phyloP scores from a whole-genome alignment of 2,888 invertebrate species.

The Melanostoma mellinum region DNA sequence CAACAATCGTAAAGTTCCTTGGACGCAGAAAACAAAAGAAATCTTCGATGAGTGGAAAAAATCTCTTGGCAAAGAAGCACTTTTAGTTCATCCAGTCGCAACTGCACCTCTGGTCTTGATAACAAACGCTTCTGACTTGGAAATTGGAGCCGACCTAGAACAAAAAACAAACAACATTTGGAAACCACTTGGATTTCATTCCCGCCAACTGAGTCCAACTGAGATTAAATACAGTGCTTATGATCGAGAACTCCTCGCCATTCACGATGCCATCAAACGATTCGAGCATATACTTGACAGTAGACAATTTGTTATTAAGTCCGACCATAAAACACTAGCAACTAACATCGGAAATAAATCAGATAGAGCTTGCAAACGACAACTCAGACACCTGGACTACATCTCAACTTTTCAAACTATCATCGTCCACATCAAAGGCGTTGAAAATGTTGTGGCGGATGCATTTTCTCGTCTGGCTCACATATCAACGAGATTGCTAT shows the following conservation, averaged over 20 bases:
- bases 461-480: not conserved
- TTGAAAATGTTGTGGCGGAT: not conserved
- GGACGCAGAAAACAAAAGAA: constrained; percentile 23
- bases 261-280: constrained; percentile 77
- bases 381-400: constrained; percentile 77
- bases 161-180: constrained; percentile 42
- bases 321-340: constrained; percentile 64
- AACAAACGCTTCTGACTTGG: constrained; percentile 55
- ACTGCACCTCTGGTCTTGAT: constrained; percentile 41
- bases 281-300: constrained; percentile 72
- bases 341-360: constrained; percentile 76
- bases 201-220: constrained; percentile 56
- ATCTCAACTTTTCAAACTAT: constrained; percentile 53
- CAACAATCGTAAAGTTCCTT: constrained; percentile 46
- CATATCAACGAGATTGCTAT: not conserved
- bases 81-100: constrained; percentile 29
- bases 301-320: constrained; percentile 34
- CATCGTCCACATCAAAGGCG: not conserved
- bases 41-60: constrained; percentile 57
- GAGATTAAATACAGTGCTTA: constrained; percentile 78
- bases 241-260: constrained; percentile 70
- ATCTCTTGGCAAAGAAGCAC: constrained; percentile 24
- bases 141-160: constrained; percentile 58
- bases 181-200: constrained; percentile 61
- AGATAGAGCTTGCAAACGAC: constrained; percentile 77